Evolutionary conservation across 2,113 vertebrate species (phyloP), one percentile per base, ranked within the genome.

Genomic region (Empidonax alnorum): DNA sequence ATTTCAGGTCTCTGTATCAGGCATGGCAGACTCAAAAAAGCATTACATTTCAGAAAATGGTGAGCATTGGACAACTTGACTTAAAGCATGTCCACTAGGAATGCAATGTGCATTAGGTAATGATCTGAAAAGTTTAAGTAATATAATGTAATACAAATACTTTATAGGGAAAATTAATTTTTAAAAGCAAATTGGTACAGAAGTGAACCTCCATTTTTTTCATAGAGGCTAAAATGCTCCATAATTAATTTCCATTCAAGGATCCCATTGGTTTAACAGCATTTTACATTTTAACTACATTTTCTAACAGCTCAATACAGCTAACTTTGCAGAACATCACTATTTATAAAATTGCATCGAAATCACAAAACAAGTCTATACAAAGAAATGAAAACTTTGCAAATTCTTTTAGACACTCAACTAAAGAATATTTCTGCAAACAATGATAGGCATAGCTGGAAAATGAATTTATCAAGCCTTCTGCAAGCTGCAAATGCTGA

Each of bases 391-490:
- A 76, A 95, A 94, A 90, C 58, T 94, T 87, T 41, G 73, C 42
- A 79, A 90, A 76, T 87, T 95, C 91, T 93, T 92, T 93, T n/a
- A 92, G 94, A 95, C 93, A 87, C 19, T 59, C 84, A 68, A 22
- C 65, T 83, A 62, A 81, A 72, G 33, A 88, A 33, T 84, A 87
- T 87, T 93, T 94, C 89, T 96, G 94, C 90, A 93, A 95, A 97
- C 53, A 84, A 97, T 94, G 85, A 80, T 41, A 96, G 74, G 73
- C 84, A 95, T 58, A 93, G 69, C 93, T 93, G 80, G 63, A 91
- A 94, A 96, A 73, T 42, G 53, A 84, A 77, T 89, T 95, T 82
- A 95, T 86, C 88, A 86, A 95, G 79, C 55, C 44, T 83, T 77
- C 72, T 86, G 79, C 62, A 87, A 81, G 79, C 93, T 97, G 95